A percentile compares a stretch with the other conserved stretches of the same genome.
phyloP scores from a whole-genome alignment of 2,888 invertebrate genomes.

The Pantelozetes paolii region DNA sequence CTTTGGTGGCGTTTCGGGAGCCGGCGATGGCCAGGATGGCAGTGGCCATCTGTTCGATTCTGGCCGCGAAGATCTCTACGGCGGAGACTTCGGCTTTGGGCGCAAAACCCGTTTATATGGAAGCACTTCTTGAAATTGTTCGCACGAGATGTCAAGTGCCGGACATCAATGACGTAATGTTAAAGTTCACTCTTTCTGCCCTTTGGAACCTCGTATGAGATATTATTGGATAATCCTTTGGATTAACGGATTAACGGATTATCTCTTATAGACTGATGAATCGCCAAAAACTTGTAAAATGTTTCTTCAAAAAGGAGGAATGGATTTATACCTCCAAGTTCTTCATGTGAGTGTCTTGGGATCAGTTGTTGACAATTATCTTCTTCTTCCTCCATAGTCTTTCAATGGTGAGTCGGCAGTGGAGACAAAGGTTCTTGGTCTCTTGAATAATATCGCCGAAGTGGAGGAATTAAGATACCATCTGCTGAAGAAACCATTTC shows the following conservation, averaged over 20 bases:
- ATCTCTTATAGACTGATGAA: conserved; percentile 74
- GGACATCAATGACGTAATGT: conserved; percentile 63
- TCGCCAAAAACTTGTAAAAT: conserved; percentile 66
- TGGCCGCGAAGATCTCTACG: conserved; percentile 63
- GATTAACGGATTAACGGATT: no score
- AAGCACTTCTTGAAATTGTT: conserved; percentile 64
- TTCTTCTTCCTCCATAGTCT: conserved; percentile 47
- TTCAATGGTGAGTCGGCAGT: conserved; percentile 63
- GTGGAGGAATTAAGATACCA: conserved; percentile 59
- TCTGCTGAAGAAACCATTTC: conserved; percentile 59
- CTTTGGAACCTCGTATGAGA: conserved; percentile 76
- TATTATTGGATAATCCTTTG: no score
- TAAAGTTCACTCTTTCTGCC: conserved; percentile 71
- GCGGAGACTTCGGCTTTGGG: conserved; percentile 65
- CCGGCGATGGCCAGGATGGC: conserved; percentile 69
- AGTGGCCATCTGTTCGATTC: conserved; percentile 71
- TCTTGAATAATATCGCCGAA: conserved; percentile 72
- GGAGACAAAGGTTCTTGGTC: conserved; percentile 70
- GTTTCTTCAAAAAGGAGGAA: conserved; percentile 65
- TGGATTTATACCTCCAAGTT: conserved; percentile 63
- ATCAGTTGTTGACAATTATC: conserved; percentile 2
- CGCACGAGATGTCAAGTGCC: conserved; percentile 55
- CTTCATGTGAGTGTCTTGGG: conserved; percentile 42
- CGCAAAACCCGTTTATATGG: conserved; percentile 64
- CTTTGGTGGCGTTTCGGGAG: conserved; percentile 65